Conservation (phyloP, 2,797 vertebrate species). For the Platalea minor region DNA sequence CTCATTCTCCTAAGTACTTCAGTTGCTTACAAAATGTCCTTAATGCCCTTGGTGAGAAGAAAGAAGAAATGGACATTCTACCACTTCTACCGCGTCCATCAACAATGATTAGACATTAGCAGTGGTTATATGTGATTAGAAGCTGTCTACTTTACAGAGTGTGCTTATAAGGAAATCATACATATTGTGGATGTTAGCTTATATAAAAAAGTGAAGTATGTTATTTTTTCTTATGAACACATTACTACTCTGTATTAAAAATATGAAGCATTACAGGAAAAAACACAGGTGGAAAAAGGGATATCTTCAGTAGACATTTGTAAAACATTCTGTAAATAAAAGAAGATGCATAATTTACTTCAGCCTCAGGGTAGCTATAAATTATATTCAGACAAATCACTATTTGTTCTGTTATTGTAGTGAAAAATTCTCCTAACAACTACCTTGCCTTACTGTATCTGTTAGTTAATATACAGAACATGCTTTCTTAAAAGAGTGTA, state of each 20-base stretch:
- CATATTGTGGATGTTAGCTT: neutral
- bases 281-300: neutral
- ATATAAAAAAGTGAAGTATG: neutral
- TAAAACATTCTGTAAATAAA: constrained; percentile 26
- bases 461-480: constrained; percentile 5
- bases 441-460: neutral
- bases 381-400: constrained; percentile 49
- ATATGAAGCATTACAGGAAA: neutral
- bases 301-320: neutral
- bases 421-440: constrained; percentile 40
- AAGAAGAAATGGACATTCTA: neutral
- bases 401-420: constrained; percentile 32
- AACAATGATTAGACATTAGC: neutral
- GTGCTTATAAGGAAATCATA: neutral
- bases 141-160: neutral
- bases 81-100: neutral
- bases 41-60: neutral
- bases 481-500: neutral
- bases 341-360: constrained; percentile 34
- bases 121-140: neutral
- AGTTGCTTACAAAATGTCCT: neutral
- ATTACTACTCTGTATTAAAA: neutral
- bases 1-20: neutral
- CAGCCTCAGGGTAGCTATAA: constrained; percentile 26
- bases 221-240: neutral